Percentiles rank a stretch among this genome's conserved stretches.
Evolutionary conservation across 1,140 invertebrate genomes (phyloP).

Genomic region (Zaprionus africanus): DNA sequence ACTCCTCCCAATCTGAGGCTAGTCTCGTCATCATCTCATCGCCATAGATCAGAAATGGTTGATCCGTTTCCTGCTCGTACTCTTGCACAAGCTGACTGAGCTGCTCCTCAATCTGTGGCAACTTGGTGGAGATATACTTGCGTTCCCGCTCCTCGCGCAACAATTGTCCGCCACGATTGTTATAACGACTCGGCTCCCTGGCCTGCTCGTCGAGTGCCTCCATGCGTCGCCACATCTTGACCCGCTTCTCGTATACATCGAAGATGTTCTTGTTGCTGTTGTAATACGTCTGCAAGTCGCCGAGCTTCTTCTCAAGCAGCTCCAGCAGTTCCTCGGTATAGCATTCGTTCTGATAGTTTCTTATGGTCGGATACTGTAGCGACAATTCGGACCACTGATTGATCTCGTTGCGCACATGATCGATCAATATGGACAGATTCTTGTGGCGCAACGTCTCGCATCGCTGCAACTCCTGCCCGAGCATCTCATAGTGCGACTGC

Average conservation of each 20-base stretch:
- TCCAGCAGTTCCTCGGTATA: conserved; percentile 14
- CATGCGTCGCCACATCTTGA: conserved; percentile 18
- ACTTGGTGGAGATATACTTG: conserved; percentile 10
- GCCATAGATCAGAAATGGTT: conserved; percentile 15
- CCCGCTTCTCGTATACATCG: conserved; percentile 18
- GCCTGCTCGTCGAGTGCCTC: neutral
- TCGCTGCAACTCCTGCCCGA: conserved; percentile 12
- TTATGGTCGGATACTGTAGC: conserved; percentile 5
- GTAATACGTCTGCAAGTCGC: conserved; percentile 12
- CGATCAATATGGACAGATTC: conserved; percentile 8
- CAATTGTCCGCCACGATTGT: conserved; percentile 31
- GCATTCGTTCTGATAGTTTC: conserved; percentile 8
- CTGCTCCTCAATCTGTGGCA: conserved; percentile 21
- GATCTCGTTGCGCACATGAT: conserved; percentile 19
- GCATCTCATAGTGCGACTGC: conserved; percentile 10
- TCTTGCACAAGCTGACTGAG: conserved; percentile 12
- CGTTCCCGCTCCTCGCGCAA: conserved; percentile 35
- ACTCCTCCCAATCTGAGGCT: conserved; percentile 15
- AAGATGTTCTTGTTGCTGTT: conserved; percentile 8
- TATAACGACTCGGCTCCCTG: conserved; percentile 15
- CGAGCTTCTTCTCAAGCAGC: conserved; percentile 18
- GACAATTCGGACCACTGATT: conserved; percentile 23
- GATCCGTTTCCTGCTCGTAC: neutral
- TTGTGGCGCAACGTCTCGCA: conserved; percentile 27
- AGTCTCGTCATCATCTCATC: conserved; percentile 10